phyloP scores from a whole-genome alignment of 2,113 vertebrate genomes.

The Leucopsar rothschildi region DNA sequence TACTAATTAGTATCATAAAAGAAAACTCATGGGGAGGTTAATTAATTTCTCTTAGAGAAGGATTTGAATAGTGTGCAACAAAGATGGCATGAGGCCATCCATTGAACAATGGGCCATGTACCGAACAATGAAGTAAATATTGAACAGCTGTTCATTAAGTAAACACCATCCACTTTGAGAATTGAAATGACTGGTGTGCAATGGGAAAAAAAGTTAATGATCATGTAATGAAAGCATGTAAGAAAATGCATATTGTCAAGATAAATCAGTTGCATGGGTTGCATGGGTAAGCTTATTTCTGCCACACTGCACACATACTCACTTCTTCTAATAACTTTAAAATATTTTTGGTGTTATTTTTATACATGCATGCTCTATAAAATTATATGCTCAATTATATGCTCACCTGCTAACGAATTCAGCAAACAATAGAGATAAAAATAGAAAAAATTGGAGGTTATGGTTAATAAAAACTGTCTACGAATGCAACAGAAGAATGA shows the following conservation, averaged over 20 bases:
- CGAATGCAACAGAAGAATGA: not conserved
- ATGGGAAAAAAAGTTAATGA: not conserved
- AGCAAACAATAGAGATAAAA: not conserved
- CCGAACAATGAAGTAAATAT: constrained; percentile 53
- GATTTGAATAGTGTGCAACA: constrained; percentile 20
- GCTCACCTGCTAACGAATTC: not conserved
- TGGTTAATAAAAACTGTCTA: not conserved
- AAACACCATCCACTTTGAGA: not conserved
- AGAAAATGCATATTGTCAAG: not conserved
- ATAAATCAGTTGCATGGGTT: not conserved
- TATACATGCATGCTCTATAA: not conserved
- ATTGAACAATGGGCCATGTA: constrained; percentile 16
- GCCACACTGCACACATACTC: not conserved
- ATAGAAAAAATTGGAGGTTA: not conserved
- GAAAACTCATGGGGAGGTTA: constrained; percentile 2
- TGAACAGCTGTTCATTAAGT: constrained; percentile 50
- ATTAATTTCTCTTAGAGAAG: not conserved
- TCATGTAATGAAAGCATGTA: not conserved
- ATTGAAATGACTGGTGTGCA: not conserved
- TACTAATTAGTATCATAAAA: not conserved
- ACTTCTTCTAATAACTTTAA: not conserved
- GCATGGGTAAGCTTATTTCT: not conserved
- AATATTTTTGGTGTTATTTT: not conserved
- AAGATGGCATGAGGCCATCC: constrained; percentile 51
- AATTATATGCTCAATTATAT: not conserved